Base-by-base conservation (phyloP, 1,140 invertebrate species). In the Megathymus violae region DNA sequence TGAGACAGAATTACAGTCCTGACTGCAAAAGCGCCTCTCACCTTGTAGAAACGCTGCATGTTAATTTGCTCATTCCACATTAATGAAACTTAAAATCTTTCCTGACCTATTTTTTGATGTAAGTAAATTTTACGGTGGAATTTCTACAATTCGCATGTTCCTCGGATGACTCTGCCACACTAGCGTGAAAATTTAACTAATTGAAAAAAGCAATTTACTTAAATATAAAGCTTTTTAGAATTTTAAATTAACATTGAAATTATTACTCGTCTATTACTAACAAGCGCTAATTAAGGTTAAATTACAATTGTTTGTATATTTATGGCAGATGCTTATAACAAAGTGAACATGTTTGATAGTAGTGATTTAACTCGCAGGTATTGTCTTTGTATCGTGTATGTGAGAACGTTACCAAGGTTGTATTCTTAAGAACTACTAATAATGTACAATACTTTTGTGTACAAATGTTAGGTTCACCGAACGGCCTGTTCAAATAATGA, bases 121-220 rank as follows among this genome's bases (percentile, higher is more conserved):
- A n/a, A n/a, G n/a, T n/a, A n/a, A n/a, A n/a, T n/a, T n/a, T n/a
- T n/a, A n/a, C n/a, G n/a, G n/a, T n/a, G n/a, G n/a, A n/a, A n/a
- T n/a, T n/a, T n/a, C n/a, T 17, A 10, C 17, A 14, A n/a, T 10
- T 1, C 7, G 5, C 2, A 7, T 9, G 10, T 9, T 54, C 51
- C 15, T 11, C 41, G 36, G 36, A 25, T 41, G 7, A 54, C 17
- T 11, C 34, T 41, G 17, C 16, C 17, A 41, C 27, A 27, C 19
- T 41, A 6, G 51, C 51, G 36, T 54, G 51, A 54, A 41, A 54
- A 54, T 41, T 40, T 54, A 14, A 48, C 22, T 17, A 19, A 47
- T 47, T 47, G 1, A 25, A 6, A 47, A 47, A 27, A 31, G 14
- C 7, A 31, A 48, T n/a, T n/a, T n/a, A 48, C 19, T 27, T 47